phyloP scores from a whole-genome alignment of 2,113 vertebrate genomes.

The Cryptotis parvus region DNA sequence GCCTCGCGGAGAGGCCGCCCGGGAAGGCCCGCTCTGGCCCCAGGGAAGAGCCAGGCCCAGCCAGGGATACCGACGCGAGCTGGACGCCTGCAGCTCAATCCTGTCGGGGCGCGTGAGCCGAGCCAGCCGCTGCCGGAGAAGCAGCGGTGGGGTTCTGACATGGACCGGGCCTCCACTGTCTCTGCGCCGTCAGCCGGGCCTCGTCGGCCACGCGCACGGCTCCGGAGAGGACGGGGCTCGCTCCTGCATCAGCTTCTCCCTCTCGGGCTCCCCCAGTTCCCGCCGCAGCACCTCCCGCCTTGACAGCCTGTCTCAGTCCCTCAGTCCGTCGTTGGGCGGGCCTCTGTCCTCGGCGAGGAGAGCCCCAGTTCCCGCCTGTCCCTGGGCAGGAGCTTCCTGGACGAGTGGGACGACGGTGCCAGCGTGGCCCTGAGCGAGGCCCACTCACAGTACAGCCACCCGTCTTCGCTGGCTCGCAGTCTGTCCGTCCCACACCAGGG shows the following conservation, averaged over 20 bases:
- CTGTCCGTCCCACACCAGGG: slow-evolving; percentile 93
- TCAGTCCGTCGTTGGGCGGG: slow-evolving; percentile 86
- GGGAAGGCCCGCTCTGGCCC: slow-evolving; percentile 79
- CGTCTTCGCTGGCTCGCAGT: slow-evolving; percentile 90
- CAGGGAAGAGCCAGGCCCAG: slow-evolving; percentile 80
- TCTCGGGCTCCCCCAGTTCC: slow-evolving; percentile 87
- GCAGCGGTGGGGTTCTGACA: slow-evolving; percentile 90
- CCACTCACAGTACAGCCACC: slow-evolving; percentile 89
- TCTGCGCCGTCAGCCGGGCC: slow-evolving; percentile 89
- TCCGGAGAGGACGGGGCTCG: slow-evolving; percentile 88
- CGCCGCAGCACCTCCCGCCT: slow-evolving; percentile 87
- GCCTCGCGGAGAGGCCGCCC: slow-evolving; percentile 89
- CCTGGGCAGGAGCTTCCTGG: slow-evolving; percentile 89
- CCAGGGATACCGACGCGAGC: slow-evolving; percentile 85
- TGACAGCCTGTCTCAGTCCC: slow-evolving; percentile 80
- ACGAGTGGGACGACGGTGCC: slow-evolving; percentile 88
- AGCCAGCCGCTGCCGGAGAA: slow-evolving; percentile 91
- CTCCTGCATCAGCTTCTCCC: slow-evolving; percentile 90
- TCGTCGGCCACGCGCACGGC: slow-evolving; percentile 87
- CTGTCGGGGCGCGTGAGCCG: slow-evolving; percentile 88
- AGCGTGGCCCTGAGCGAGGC: slow-evolving; percentile 89
- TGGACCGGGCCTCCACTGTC: slow-evolving; percentile 89
- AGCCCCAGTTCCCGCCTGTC: slow-evolving; percentile 90
- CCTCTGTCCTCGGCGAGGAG: slow-evolving; percentile 79
- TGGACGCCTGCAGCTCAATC: slow-evolving; percentile 85